Evolutionary conservation across 2,113 vertebrate genomes (phyloP).

Genomic region (Protobothrops mucrosquamatus): DNA sequence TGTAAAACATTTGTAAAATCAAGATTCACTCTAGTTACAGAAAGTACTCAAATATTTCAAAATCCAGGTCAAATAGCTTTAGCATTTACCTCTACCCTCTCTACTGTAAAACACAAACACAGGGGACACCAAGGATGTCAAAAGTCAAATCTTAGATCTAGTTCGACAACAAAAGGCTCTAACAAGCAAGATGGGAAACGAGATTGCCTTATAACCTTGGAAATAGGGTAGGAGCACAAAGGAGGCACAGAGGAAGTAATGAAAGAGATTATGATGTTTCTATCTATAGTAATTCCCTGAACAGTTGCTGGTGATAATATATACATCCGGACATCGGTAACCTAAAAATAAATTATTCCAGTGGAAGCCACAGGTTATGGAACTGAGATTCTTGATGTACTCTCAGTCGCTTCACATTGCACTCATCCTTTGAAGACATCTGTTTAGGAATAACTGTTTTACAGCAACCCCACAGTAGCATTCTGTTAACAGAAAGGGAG

Average conservation of each 20-base stretch:
- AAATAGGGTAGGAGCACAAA: not conserved
- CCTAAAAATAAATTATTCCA: not conserved
- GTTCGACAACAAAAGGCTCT: not conserved
- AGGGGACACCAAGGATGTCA: not conserved
- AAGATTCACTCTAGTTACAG: not conserved
- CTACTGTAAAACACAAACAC: not conserved
- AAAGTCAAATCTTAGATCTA: not conserved
- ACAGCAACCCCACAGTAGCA: not conserved
- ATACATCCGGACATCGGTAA: not conserved
- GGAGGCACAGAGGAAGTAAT: not conserved
- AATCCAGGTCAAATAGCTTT: not conserved
- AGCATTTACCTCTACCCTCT: not conserved
- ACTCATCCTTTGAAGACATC: not conserved
- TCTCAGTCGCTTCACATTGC: not conserved
- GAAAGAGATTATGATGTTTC: not conserved
- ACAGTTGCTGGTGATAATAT: not conserved
- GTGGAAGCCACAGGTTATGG: not conserved
- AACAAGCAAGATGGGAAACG: not conserved
- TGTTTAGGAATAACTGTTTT: not conserved
- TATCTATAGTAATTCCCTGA: not conserved
- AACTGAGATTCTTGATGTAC: not conserved
- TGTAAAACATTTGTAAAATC: not conserved
- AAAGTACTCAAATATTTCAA: not conserved
- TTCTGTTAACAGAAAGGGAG: not conserved
- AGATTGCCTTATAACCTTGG: not conserved